Percentiles rank a stretch among this genome's conserved stretches.
Conservation (phyloP, 2,888 invertebrate species). For the Cancer borealis region DNA sequence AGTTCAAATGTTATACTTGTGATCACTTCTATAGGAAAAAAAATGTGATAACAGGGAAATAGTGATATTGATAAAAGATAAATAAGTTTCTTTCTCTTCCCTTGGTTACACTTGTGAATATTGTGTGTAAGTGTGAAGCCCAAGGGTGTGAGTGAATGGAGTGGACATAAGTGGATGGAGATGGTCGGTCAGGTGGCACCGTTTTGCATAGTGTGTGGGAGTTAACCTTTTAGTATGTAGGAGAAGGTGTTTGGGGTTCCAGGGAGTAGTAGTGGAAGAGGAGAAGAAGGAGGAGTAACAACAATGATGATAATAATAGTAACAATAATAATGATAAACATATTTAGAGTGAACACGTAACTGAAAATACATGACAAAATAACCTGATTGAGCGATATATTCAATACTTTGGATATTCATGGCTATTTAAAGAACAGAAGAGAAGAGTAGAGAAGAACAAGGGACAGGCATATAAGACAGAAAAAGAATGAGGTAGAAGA, state of each 20-base stretch:
- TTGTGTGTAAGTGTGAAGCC: neutral
- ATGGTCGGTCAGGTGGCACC: neutral
- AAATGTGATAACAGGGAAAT: neutral
- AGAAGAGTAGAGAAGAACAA: neutral
- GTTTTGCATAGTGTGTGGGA: neutral
- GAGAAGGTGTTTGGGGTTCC: neutral
- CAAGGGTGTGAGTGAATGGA: neutral
- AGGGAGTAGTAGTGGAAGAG: neutral
- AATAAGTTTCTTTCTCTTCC: neutral
- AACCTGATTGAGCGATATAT: no score
- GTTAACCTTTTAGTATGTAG: neutral
- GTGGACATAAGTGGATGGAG: neutral
- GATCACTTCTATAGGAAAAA: neutral
- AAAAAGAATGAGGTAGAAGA: neutral
- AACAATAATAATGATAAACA: neutral
- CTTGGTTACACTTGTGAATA: neutral
- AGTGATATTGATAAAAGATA: neutral
- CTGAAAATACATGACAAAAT: no score
- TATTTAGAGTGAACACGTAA: neutral
- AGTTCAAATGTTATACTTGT: neutral
- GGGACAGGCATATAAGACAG: neutral
- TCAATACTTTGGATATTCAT: no score
- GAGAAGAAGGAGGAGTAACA: neutral
- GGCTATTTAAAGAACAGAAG: neutral
- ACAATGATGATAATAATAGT: neutral